Evolutionary conservation across 2,888 invertebrate species (phyloP), one percentile per base, ranked within the genome.

Genomic region (Tachina grossa): DNA sequence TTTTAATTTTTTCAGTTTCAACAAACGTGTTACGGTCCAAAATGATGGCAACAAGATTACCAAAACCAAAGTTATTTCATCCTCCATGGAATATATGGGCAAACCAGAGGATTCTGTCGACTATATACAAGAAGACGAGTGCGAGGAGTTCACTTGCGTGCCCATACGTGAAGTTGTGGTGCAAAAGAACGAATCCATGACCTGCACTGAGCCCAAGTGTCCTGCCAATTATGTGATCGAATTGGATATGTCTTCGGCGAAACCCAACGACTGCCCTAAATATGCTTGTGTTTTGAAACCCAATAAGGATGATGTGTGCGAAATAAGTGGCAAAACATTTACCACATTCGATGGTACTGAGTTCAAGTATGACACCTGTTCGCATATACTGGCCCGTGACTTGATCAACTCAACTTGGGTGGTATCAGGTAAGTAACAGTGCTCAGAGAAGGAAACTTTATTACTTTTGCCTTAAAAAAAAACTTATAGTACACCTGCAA

Each of bases 301-400:
- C 0, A 94, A 94, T 53, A 94, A 94, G 0, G 95, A 95, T 81
- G 94, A 94, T 47, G 94, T 94, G 88, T 93, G 93, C 45, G 91
- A 92, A 89, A 93, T 97, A n/a, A 96, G 95, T 1, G 96, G 96
- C 0, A 94, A 95, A 75, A 95, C 95, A 0, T 95, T 97, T 90
- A 95, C 94, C 87, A 97, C 97, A 0, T 97, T 97, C 89, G 97
- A 97, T 91, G 95, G 95, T 16, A 93, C 95, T 0, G 95, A 96
- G 89, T 97, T 95, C 90, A 96, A 96, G 88, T 96, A 96, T 88
- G 96, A 97, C 88, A 94, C 96, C 16, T 97, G 97, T 92, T 95
- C 96, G 93, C 97, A 97, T 91, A 94, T 96, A 61, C 92, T 97
- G 55, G 96, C 96, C 0, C 93, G 96, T 80, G 96, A 97, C 91